Evolutionary conservation across 2,888 invertebrate species (phyloP), one percentile per base, ranked within the genome.

Genomic region (Meteorus colon): DNA sequence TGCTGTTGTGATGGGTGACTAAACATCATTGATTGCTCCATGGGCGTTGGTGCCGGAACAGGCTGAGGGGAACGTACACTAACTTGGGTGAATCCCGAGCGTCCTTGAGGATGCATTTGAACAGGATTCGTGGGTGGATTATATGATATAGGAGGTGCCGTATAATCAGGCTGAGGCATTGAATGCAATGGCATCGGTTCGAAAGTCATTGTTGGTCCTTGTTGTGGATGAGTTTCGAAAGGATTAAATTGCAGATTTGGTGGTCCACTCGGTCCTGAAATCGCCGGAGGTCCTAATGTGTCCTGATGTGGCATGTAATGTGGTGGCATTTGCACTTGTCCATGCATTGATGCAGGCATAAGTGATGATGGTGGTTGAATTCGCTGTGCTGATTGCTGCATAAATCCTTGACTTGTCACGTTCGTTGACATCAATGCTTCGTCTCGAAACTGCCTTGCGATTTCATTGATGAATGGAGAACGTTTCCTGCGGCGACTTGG

Each of bases 381-480:
- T 34, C 73, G 74, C 31, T 82, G 16, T 1, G 82, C 80, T 29
- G 85, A 66, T 66, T 85, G 82, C 41, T 82, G 83, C 76, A 86
- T 82, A 24, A 80, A 77, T 48, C 81, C 76, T 62, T 14, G 78
- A 75, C 51, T 65, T 62, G 76, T 74, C 71, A 69, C 74, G 45
- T 37, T 77, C 80, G 68, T 77, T 51, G 82, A 79, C 19, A 80
- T 75, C 19, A 81, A 79, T 69, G 84, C 84, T 62, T 88, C 88
- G 3, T 83, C 83, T 37, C 84, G 81, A n/a, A 89, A 79, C 41
- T 88, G 88, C 29, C 89, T 83, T 0, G 86, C 84, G n/a, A 89
- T 82, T 77, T 89, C 89, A 73, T 89, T 88, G 78, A 89, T 86
- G 72, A 89, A 89, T 0, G 89, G 89, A 41, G 89, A 89, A 27